These are phyloP conservation scores for Platalea minor DNA, from an alignment of 2,797 vertebrate genomes.

Conservation along the genomic window DNA sequence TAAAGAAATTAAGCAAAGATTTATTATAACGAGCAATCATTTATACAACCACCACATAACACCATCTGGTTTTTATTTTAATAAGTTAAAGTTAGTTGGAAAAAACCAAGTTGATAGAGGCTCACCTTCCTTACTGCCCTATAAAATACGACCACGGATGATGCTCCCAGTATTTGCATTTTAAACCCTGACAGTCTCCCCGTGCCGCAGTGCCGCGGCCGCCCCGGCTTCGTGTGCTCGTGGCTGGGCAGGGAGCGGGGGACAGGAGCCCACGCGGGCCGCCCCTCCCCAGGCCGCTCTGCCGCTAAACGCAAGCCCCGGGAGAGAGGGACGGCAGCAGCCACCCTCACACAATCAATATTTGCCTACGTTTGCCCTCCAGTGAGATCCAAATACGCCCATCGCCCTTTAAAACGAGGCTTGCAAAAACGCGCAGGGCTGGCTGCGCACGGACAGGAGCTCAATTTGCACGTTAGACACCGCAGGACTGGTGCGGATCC, in stretches of 20 bases:
- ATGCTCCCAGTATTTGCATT: background rate
- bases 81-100: background rate
- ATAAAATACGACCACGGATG: fast-evolving
- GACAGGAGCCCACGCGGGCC: background rate
- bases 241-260: background rate
- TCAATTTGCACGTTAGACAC: background rate
- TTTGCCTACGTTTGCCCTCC: background rate
- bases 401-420: background rate
- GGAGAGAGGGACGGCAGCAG: background rate
- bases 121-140: background rate
- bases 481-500: fast-evolving
- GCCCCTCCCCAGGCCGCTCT: background rate
- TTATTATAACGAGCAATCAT: background rate
- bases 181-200: background rate
- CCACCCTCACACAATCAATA: background rate
- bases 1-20: background rate
- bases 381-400: background rate
- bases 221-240: no score
- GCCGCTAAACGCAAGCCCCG: background rate
- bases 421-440: fast-evolving
- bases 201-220: background rate
- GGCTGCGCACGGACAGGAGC: background rate
- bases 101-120: background rate
- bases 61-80: background rate
- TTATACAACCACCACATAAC: background rate